Conservation (phyloP, 2,797 vertebrate species). For the Chelon labrosus region DNA sequence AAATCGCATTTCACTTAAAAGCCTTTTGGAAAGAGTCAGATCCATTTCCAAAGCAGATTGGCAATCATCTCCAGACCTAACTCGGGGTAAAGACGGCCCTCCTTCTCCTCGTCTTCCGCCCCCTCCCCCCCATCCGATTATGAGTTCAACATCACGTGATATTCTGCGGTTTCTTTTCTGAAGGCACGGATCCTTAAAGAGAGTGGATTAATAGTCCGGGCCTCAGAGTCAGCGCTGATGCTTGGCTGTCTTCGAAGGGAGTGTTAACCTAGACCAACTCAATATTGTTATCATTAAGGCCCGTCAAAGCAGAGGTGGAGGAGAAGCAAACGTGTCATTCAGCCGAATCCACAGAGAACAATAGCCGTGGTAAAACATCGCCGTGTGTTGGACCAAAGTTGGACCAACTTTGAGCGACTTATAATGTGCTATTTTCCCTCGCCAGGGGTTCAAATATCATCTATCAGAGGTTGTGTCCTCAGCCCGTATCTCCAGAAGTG, state of each 20-base stretch:
- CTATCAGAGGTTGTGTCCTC: slow-evolving; percentile 42
- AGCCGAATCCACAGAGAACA: slow-evolving; percentile 28
- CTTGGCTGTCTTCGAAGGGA: background rate
- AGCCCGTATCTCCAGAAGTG: slow-evolving; percentile 17
- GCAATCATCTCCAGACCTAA: slow-evolving; percentile 66
- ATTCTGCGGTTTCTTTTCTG: slow-evolving; percentile 22
- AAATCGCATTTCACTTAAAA: slow-evolving; percentile 62
- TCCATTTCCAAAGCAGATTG: slow-evolving; percentile 43
- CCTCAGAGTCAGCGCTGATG: background rate
- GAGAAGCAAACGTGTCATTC: slow-evolving; percentile 39
- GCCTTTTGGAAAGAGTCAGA: slow-evolving; percentile 62
- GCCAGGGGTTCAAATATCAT: slow-evolving; percentile 51
- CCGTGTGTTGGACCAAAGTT: slow-evolving; percentile 10
- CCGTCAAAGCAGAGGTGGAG: slow-evolving; percentile 37
- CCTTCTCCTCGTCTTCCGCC: slow-evolving; percentile 14
- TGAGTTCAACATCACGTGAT: slow-evolving; percentile 14
- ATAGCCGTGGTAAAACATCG: slow-evolving; percentile 16
- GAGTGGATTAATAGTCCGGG: background rate
- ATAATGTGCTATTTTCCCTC: background rate
- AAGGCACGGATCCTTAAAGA: background rate
- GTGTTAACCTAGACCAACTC: background rate
- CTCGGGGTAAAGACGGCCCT: slow-evolving; percentile 6
- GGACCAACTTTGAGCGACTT: slow-evolving; percentile 6
- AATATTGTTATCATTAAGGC: slow-evolving; percentile 27
- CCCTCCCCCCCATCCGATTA: slow-evolving; percentile 7